Evolutionary conservation across 2,888 invertebrate genomes (phyloP).

Genomic region (Subacronicta megacephala): DNA sequence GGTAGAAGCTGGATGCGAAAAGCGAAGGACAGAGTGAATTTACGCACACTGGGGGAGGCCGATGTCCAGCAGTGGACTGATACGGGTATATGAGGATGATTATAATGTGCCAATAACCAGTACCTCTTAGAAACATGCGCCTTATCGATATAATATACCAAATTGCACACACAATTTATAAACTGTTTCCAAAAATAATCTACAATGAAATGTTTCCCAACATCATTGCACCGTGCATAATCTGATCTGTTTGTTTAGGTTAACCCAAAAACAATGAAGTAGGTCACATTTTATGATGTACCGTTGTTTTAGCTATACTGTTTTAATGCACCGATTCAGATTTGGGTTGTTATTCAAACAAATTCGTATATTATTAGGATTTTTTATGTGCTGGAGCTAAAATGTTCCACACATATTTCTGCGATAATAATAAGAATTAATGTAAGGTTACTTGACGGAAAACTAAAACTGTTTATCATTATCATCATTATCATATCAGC

Average conservation of each 20-base stretch:
- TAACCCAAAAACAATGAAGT: constrained; percentile 48
- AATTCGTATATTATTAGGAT: constrained; percentile 1
- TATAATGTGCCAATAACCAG: too few relatives aligned
- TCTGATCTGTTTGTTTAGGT: constrained; percentile 32
- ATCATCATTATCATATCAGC: too few relatives aligned
- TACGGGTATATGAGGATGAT: too few relatives aligned
- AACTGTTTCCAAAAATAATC: constrained; percentile 41
- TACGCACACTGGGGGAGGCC: too few relatives aligned
- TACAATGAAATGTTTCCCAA: constrained; percentile 31
- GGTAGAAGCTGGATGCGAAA: too few relatives aligned
- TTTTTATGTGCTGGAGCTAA: constrained; percentile 4
- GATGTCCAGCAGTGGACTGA: too few relatives aligned
- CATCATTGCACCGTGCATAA: constrained; percentile 19
- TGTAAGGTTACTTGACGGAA: neutral
- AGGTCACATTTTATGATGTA: constrained; percentile 40
- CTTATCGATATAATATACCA: too few relatives aligned
- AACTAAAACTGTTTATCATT: neutral
- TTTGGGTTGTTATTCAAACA: constrained; percentile 22
- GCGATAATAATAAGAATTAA: neutral
- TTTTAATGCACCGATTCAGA: constrained; percentile 34
- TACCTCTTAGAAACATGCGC: too few relatives aligned
- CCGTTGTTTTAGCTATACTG: constrained; percentile 19
- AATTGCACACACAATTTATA: neutral
- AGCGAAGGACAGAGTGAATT: too few relatives aligned
- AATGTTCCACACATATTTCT: neutral